These are phyloP conservation scores for Nibea coibor DNA, from an alignment of 2,113 vertebrate genomes.

Conservation along the genomic window DNA sequence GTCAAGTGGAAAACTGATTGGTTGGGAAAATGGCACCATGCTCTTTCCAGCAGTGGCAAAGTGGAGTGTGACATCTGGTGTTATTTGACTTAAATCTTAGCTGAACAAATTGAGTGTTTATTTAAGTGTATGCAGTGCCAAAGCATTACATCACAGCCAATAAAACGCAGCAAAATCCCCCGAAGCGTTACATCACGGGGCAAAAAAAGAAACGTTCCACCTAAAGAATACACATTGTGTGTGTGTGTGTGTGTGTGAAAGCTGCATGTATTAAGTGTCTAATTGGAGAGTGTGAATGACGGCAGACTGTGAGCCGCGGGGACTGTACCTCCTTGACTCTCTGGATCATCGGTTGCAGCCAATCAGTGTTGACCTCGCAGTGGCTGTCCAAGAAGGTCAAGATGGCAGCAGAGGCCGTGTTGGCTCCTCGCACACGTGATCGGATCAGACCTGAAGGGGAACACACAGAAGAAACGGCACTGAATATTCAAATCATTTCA, in stretches of 20 bases:
- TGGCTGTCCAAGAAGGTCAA: conserved; percentile 98
- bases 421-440: conserved; percentile 94
- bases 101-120: conserved; percentile 44
- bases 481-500: neutral
- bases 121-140: conserved; percentile 18
- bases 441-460: conserved; percentile 90
- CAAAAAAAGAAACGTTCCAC: conserved; percentile 4
- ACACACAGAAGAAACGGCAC: neutral
- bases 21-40: conserved; percentile 2
- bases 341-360: conserved; percentile 98
- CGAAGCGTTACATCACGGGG: neutral
- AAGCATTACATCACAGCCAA: conserved; percentile 31
- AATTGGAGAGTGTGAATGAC: conserved; percentile 40
- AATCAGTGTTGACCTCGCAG: conserved; percentile 96
- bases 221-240: conserved; percentile 6
- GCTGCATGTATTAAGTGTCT: conserved; percentile 17
- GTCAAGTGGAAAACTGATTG: conserved; percentile 16
- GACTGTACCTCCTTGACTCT: conserved; percentile 92
- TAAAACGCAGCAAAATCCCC: conserved; percentile 42
- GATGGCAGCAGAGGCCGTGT: conserved; percentile 88
- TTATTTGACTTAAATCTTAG: conserved; percentile 16
- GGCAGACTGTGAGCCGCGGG: neutral
- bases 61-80: conserved; percentile 29
- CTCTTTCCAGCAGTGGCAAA: conserved; percentile 17
- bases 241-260: neutral